These are phyloP conservation scores for Serrognathus titanus DNA, from an alignment of 2,888 invertebrate genomes.

Conservation along the genomic window DNA sequence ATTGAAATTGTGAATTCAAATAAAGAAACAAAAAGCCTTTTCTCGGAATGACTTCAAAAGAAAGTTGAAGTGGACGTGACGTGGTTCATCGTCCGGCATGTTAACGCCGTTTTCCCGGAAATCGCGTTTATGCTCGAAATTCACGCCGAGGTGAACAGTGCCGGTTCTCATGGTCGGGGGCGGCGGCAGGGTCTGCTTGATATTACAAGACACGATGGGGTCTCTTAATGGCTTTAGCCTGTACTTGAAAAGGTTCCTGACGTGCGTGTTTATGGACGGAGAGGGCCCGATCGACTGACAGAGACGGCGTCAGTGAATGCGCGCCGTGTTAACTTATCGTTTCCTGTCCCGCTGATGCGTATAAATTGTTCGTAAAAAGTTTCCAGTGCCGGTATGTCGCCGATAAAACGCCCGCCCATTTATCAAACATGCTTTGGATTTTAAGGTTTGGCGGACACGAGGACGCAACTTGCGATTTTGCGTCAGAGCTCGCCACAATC, in stretches of 20 bases:
- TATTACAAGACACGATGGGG: conserved; percentile 42
- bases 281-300: conserved; percentile 2
- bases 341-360: conserved; percentile 25
- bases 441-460: too few relatives aligned
- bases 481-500: too few relatives aligned
- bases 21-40: too few relatives aligned
- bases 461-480: too few relatives aligned
- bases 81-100: not conserved
- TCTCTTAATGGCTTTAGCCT: conserved; percentile 36
- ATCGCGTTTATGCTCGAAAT: conserved; percentile 40
- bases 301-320: conserved; percentile 17
- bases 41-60: too few relatives aligned
- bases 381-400: not conserved
- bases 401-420: too few relatives aligned
- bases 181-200: conserved; percentile 33
- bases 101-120: conserved; percentile 35
- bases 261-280: conserved; percentile 18
- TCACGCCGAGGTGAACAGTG: conserved; percentile 30
- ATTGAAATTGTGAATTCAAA: too few relatives aligned
- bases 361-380: conserved; percentile 23
- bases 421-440: too few relatives aligned
- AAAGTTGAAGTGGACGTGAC: too few relatives aligned
- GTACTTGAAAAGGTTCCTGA: conserved; percentile 20
- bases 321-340: conserved; percentile 24
- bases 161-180: conserved; percentile 42